Evolutionary conservation across 2,113 vertebrate species (phyloP).

Genomic region (Cathartes aura): DNA sequence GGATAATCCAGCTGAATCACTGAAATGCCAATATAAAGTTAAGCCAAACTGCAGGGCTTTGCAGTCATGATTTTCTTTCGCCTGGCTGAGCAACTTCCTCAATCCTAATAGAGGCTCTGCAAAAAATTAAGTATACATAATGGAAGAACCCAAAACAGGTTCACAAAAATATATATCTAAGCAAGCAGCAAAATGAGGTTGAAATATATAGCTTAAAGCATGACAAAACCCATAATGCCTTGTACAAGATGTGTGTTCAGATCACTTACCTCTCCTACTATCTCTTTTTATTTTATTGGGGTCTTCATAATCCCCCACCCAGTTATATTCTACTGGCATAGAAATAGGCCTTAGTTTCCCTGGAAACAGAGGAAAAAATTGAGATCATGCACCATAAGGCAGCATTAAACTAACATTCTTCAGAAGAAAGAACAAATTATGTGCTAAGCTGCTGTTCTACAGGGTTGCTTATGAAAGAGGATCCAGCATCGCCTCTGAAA

Average conservation of each 20-base stretch:
- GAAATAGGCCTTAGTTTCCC: conserved; percentile 96
- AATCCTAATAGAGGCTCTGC: neutral
- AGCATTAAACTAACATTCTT: neutral
- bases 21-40: neutral
- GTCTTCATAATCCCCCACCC: conserved; percentile 98
- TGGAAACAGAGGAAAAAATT: conserved; percentile 79
- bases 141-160: neutral
- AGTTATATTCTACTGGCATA: conserved; percentile 99
- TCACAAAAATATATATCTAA: neutral
- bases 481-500: neutral
- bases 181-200: neutral
- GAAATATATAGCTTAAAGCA: neutral
- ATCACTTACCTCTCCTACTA: conserved; percentile 95
- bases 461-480: neutral
- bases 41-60: neutral
- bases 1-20: neutral
- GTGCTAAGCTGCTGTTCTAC: neutral
- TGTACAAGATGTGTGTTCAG: neutral
- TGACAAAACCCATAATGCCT: neutral
- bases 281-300: conserved; percentile 96
- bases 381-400: conserved; percentile 20
- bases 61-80: neutral
- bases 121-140: neutral
- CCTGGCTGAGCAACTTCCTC: neutral
- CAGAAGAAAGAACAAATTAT: neutral